These are phyloP conservation scores for Aproaerema taeniolella DNA, from an alignment of 2,888 invertebrate genomes.

Conservation along the genomic window DNA sequence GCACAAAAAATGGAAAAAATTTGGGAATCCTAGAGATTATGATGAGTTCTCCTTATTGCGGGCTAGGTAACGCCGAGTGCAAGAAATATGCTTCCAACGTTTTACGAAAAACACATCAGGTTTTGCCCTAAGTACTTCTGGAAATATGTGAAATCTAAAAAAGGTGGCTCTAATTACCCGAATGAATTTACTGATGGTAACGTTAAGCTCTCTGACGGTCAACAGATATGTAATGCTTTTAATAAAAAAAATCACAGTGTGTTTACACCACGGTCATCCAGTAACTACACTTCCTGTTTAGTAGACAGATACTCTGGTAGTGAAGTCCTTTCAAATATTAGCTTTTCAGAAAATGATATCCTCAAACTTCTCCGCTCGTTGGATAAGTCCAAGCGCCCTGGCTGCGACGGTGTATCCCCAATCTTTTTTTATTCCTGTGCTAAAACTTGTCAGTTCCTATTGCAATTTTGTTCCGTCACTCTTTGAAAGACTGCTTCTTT, in stretches of 20 bases:
- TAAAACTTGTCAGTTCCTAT: not conserved
- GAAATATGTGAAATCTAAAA: not conserved
- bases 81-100: not conserved
- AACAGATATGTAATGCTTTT: not conserved
- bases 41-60: conserved; percentile 2
- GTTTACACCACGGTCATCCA: not conserved
- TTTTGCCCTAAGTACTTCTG: not conserved
- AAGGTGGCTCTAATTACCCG: not conserved
- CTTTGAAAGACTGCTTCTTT: not conserved
- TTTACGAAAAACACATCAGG: not conserved
- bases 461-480: not conserved
- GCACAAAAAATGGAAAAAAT: conserved; percentile 2
- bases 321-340: not conserved
- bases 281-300: not conserved
- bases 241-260: not conserved
- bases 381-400: not conserved
- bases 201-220: not conserved
- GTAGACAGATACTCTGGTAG: not conserved
- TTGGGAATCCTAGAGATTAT: conserved; percentile 1
- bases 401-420: not conserved
- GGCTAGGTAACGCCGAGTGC: not conserved
- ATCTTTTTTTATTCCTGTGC: not conserved
- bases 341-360: not conserved
- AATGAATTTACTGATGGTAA: not conserved
- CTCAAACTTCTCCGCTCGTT: not conserved